Percentiles rank a stretch among this genome's conserved stretches.
These are phyloP conservation scores for Siphamia tubifer DNA, from an alignment of 2,113 vertebrate species.

Conservation along the genomic window DNA sequence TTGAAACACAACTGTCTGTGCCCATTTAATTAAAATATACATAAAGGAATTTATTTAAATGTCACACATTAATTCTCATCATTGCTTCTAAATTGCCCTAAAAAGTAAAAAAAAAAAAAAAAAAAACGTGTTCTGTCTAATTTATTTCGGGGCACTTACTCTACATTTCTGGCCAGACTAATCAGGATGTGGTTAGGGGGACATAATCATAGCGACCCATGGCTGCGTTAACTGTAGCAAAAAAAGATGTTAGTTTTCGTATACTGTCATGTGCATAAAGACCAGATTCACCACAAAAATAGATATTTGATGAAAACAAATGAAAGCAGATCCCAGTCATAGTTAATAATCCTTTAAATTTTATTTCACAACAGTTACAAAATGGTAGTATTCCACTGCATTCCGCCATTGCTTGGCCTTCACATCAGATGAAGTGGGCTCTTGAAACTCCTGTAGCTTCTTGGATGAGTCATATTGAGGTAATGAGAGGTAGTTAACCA, in stretches of 20 bases:
- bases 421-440: conserved; percentile 24
- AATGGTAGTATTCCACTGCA: neutral
- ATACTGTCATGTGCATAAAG: neutral
- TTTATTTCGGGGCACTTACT: conserved; percentile 16
- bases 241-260: neutral
- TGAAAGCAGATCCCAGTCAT: neutral
- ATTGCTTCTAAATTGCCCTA: conserved; percentile 1
- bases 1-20: neutral
- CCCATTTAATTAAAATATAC: neutral
- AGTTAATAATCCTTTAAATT: neutral
- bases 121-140: conserved; percentile 19
- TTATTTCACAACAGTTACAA: neutral
- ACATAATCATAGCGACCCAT: conserved; percentile 4
- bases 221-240: conserved; percentile 13
- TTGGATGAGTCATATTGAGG: conserved; percentile 65
- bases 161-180: conserved; percentile 17
- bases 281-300: neutral
- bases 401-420: conserved; percentile 23
- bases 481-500: conserved; percentile 67
- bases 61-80: conserved; percentile 1
- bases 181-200: conserved; percentile 44
- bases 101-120: conserved; percentile 1
- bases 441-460: conserved; percentile 41
- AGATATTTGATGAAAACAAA: neutral
- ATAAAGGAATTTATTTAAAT: neutral